These are phyloP conservation scores for Rousettus leschenaultii DNA, from an alignment of 2,113 vertebrate genomes.

Conservation along the genomic window DNA sequence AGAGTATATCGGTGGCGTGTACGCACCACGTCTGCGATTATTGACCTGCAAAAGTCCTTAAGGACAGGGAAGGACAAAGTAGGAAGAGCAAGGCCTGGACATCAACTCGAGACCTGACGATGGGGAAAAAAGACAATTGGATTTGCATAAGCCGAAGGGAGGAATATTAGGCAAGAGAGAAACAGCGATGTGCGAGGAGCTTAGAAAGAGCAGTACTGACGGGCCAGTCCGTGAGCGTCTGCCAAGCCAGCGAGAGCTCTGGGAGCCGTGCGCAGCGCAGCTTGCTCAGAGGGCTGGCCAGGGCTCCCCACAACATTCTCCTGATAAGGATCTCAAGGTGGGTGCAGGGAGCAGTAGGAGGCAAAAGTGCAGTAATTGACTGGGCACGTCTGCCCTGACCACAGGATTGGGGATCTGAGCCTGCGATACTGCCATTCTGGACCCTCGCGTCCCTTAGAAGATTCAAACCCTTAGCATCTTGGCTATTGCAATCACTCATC, in stretches of 20 bases:
- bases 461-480: background rate
- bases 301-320: background rate
- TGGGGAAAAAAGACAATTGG: background rate
- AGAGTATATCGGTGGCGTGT: background rate
- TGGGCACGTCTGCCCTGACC: background rate
- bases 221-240: background rate
- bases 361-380: background rate
- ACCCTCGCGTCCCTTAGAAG: background rate
- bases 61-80: slow-evolving; percentile 51
- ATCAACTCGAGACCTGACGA: slow-evolving; percentile 66
- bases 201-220: background rate
- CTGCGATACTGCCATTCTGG: background rate
- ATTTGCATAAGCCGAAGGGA: background rate
- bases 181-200: background rate
- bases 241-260: background rate
- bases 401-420: background rate
- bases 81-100: slow-evolving; percentile 59
- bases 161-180: background rate
- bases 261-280: background rate
- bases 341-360: background rate
- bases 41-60: slow-evolving; percentile 62
- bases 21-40: background rate
- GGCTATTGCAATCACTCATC: background rate
- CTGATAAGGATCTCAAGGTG: background rate
- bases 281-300: background rate